Conservation (phyloP, 2,797 vertebrate genomes). For the Lepidocolaptes lacrymiger region DNA sequence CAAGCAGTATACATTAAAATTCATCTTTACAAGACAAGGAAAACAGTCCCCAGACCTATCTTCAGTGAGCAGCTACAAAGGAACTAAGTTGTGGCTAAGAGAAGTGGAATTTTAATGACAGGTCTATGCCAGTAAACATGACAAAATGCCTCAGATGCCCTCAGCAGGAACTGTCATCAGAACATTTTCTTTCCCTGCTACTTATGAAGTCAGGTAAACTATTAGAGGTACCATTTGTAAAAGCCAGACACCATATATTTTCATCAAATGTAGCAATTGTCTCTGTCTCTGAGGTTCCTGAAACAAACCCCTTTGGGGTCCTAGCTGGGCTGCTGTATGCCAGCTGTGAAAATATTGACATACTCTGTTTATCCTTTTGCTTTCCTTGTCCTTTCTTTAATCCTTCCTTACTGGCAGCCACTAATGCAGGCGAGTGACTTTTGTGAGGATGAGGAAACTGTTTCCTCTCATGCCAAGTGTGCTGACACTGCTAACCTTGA, state of each 20-base stretch:
- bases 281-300: background rate
- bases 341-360: slow-evolving; percentile 12
- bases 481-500: background rate
- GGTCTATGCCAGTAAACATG: background rate
- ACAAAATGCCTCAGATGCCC: background rate
- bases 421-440: background rate
- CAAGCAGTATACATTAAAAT: slow-evolving; percentile 28
- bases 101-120: slow-evolving; percentile 42
- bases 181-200: slow-evolving; percentile 18
- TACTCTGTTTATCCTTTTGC: slow-evolving; percentile 8
- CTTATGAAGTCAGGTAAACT: background rate
- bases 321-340: background rate
- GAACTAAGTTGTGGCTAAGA: slow-evolving; percentile 9
- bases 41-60: slow-evolving; percentile 29
- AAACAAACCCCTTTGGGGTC: background rate
- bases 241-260: background rate
- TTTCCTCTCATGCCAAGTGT: background rate
- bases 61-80: slow-evolving; percentile 1
- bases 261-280: background rate
- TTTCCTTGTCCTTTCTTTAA: slow-evolving; percentile 6
- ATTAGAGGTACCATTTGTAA: slow-evolving; percentile 26
- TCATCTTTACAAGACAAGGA: slow-evolving; percentile 17
- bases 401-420: background rate
- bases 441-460: background rate
- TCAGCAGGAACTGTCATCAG: slow-evolving; percentile 18